Evolutionary conservation across 2,113 vertebrate species (phyloP).

Genomic region (Morone chrysops): DNA sequence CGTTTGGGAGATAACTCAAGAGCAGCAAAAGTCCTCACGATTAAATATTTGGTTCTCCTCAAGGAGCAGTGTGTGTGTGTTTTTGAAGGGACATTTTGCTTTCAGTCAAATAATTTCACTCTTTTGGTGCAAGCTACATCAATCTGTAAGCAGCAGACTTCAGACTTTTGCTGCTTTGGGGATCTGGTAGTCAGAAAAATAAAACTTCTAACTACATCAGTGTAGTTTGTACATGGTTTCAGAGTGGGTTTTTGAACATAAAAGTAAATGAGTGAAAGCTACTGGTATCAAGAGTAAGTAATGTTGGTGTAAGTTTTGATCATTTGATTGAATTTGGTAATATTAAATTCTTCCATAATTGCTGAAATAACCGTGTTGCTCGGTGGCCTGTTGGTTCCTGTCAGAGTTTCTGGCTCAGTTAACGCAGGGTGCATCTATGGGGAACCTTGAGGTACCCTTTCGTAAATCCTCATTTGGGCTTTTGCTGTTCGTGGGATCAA

Average conservation of each 20-base stretch:
- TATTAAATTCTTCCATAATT: not conserved
- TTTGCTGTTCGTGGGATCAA: not conserved
- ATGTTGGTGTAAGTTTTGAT: no score
- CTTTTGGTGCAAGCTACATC: slow-evolving; percentile 22
- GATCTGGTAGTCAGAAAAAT: slow-evolving; percentile 11
- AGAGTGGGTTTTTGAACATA: not conserved
- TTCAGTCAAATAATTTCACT: slow-evolving; percentile 50
- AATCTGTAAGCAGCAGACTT: slow-evolving; percentile 52
- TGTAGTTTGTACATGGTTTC: slow-evolving; percentile 16
- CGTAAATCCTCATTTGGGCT: not conserved
- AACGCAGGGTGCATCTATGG: not conserved
- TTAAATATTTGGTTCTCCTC: slow-evolving; percentile 62
- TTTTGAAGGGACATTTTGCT: slow-evolving; percentile 61
- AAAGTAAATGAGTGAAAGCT: not conserved
- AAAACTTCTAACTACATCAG: slow-evolving; percentile 12
- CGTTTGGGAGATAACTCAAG: slow-evolving; percentile 70
- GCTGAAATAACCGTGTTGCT: not conserved
- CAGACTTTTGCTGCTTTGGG: slow-evolving; percentile 35
- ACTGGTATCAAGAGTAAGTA: not conserved
- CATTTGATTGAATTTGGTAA: not conserved
- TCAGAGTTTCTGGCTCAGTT: no score
- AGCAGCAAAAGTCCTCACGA: slow-evolving; percentile 58
- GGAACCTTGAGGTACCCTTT: not conserved
- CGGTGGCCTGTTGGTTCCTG: not conserved
- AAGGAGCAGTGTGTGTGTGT: slow-evolving; percentile 49